Evolutionary conservation across 2,797 vertebrate genomes (phyloP), one percentile per base, ranked within the genome.

Genomic region (Parotocinclus haroldoi): DNA sequence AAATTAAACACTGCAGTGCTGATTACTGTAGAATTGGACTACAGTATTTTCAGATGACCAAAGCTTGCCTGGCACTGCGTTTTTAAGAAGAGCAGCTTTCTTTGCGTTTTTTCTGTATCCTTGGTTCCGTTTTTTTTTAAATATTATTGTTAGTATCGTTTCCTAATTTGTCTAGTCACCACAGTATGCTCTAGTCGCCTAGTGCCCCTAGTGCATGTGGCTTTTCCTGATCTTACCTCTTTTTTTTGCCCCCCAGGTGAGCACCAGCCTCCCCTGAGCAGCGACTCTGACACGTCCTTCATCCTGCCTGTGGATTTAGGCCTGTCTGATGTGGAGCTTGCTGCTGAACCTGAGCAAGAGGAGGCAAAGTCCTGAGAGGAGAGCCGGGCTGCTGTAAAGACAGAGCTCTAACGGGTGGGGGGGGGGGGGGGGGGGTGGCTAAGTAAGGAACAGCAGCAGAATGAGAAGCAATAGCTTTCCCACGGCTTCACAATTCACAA

Each of bases 281-380:
- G 94, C 9, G 93, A 93, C 72, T 95, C 94, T 0, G 94, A 96
- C 82, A 91, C 91, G 18, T 98, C 95, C 0, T 73, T 94, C 69
- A 93, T 94, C 71, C 86, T 89, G 87, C 91, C 91, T 0, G 84
- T 91, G 83, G 93, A 94, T 59, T 86, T 92, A 38, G 90, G 89
- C 82, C 84, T 94, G 63, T 95, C 92, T 0, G 92, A 93, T 2
- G 79, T 91, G 40, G 92, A 95, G 66, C 87, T 93, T 75, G 92
- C 94, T 75, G 88, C 86, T 3, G 93, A 93, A 69, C 92, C 88
- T 69, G 92, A 92, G 79, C 89, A 86, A 38, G 90, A 93, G 49
- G 91, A 90, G 72, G 80, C 85, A 80, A 98, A 96, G 82, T 95
- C 93, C 45, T 93, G 92, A 94, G 80, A 64, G 44, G 63, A 82